phyloP scores from a whole-genome alignment of 1,140 invertebrate genomes.

The Cotesia chilonis region DNA sequence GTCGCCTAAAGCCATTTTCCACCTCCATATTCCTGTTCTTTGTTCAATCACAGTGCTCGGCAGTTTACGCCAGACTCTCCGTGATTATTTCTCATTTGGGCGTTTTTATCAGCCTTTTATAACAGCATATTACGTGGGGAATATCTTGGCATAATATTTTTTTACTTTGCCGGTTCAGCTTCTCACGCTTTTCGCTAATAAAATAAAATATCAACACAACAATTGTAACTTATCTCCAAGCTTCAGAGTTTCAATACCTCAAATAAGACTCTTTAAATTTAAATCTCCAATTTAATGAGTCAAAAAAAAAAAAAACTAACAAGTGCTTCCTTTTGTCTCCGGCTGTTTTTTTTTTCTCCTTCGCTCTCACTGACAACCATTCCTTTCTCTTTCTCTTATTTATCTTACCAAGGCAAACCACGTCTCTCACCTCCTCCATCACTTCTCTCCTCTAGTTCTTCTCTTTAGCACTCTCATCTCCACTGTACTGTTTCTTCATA shows the following conservation, averaged over 20 bases:
- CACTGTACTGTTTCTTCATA: constrained; percentile 40
- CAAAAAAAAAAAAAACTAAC: not conserved
- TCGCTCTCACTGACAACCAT: constrained; percentile 30
- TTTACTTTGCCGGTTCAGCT: not conserved
- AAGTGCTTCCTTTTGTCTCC: constrained; percentile 52
- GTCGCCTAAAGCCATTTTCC: constrained; percentile 19
- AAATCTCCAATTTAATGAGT: not conserved
- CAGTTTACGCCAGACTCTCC: constrained; percentile 33
- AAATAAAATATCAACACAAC: no score
- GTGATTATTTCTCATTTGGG: constrained; percentile 53
- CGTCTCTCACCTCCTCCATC: constrained; percentile 34
- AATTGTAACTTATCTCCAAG: no score
- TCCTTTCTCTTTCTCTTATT: constrained; percentile 38
- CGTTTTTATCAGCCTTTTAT: constrained; percentile 50
- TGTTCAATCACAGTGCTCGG: constrained; percentile 20
- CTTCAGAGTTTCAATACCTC: not conserved
- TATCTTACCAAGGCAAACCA: constrained; percentile 48
- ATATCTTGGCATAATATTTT: constrained; percentile 3
- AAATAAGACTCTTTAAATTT: not conserved
- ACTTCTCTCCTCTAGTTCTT: constrained; percentile 27
- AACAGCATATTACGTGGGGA: constrained; percentile 38
- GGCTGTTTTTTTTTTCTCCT: constrained; percentile 35
- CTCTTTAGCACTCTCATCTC: constrained; percentile 26
- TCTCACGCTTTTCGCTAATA: constrained; percentile 7
- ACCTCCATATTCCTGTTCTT: constrained; percentile 9